Percentiles rank a stretch among this genome's conserved stretches.
Conservation (phyloP, 92 coral and sea anemone species). For the Isaurus tuberculatus region DNA sequence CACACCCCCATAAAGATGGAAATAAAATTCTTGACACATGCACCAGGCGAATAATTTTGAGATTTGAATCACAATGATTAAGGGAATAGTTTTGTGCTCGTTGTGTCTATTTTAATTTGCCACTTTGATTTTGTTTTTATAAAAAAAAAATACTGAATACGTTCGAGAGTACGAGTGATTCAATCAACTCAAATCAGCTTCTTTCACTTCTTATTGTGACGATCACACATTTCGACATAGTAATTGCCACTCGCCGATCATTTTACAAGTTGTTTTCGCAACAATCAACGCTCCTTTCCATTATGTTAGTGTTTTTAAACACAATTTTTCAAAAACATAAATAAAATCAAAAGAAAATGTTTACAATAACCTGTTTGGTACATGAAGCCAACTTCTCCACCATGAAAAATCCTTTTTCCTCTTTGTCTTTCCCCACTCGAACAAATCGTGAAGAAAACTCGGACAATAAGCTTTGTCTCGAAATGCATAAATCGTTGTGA, state of each 20-base stretch:
- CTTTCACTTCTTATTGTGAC: too few relatives aligned
- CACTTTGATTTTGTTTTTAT: too few relatives aligned
- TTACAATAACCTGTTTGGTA: constrained; percentile 88
- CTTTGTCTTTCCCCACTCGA: constrained; percentile 88
- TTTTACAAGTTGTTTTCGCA: background rate
- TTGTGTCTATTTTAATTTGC: too few relatives aligned
- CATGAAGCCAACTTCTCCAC: constrained; percentile 63
- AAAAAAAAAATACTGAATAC: too few relatives aligned
- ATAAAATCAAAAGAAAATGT: background rate
- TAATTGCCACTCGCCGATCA: background rate
- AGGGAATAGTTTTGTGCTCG: too few relatives aligned
- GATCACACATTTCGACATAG: too few relatives aligned
- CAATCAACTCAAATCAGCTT: too few relatives aligned
- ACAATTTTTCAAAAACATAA: background rate
- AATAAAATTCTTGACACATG: too few relatives aligned
- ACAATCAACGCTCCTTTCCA: background rate
- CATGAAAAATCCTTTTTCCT: constrained; percentile 39
- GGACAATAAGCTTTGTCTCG: constrained; percentile 61
- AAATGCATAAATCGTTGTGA: constrained; percentile 53
- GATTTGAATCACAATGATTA: too few relatives aligned
- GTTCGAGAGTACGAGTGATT: too few relatives aligned
- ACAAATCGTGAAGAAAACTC: constrained; percentile 67
- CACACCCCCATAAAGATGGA: too few relatives aligned
- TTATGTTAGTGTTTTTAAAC: background rate
- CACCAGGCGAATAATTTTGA: too few relatives aligned